phyloP scores from a whole-genome alignment of 2,797 vertebrate species.

The Tokudaia muenninki region DNA sequence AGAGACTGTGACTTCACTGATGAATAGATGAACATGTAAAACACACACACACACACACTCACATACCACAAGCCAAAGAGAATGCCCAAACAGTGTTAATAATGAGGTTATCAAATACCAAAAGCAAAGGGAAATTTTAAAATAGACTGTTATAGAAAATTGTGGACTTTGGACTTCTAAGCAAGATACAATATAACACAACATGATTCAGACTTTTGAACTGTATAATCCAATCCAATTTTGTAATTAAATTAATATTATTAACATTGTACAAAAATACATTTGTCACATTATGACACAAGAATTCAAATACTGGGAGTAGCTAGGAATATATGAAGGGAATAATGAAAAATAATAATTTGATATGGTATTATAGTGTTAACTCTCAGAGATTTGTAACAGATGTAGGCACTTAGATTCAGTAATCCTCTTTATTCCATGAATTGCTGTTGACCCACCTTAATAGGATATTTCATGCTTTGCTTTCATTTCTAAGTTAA shows the following conservation, averaged over 20 bases:
- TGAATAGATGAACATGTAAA: not conserved
- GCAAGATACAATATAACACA: not conserved
- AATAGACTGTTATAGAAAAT: not conserved
- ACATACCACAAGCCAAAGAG: not conserved
- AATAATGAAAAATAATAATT: not conserved
- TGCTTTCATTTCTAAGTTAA: not conserved
- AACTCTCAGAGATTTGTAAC: not conserved
- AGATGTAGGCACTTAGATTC: not conserved
- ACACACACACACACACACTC: not conserved
- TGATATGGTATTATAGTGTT: not conserved
- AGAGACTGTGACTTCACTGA: not conserved
- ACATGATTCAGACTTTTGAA: not conserved
- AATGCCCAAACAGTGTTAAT: not conserved
- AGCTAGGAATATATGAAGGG: not conserved
- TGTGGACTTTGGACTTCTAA: not conserved
- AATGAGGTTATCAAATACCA: not conserved
- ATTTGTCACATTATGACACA: not conserved
- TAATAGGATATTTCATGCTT: not conserved
- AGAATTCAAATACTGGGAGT: not conserved
- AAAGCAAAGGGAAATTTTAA: not conserved
- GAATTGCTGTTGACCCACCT: slow-evolving; percentile 1
- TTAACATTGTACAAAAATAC: not conserved
- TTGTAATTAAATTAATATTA: slow-evolving; percentile 23
- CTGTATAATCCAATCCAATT: not conserved
- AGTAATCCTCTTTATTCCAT: not conserved